These are phyloP conservation scores for Pseudomyrmex flavicornis DNA, from an alignment of 1,140 invertebrate species.

Conservation along the genomic window DNA sequence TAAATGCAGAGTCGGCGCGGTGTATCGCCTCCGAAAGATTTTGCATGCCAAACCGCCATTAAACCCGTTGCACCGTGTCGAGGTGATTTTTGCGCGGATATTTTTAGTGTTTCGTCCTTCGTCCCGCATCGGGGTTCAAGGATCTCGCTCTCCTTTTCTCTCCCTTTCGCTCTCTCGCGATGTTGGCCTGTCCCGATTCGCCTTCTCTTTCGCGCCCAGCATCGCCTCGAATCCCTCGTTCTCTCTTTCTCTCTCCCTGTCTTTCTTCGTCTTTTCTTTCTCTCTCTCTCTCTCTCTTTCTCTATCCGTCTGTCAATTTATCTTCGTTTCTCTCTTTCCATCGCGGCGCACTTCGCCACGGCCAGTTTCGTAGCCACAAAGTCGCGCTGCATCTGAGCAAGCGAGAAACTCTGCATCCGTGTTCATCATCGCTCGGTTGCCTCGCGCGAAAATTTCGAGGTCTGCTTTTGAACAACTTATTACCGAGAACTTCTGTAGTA, in stretches of 20 bases:
- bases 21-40: constrained; percentile 64
- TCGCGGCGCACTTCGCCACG: constrained; percentile 22
- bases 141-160: constrained; percentile 59
- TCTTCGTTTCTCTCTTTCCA: constrained; percentile 53
- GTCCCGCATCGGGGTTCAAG: constrained; percentile 80
- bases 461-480: too few relatives aligned
- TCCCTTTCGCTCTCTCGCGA: constrained; percentile 11
- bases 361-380: constrained; percentile 49
- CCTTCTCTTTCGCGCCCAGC: constrained; percentile 4
- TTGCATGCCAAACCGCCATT: constrained; percentile 77
- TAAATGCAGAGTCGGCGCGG: constrained; percentile 9
- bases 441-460: constrained; percentile 24
- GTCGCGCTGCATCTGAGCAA: constrained; percentile 30
- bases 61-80: constrained; percentile 78
- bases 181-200: not conserved
- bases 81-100: constrained; percentile 79
- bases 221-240: constrained; percentile 24
- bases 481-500: too few relatives aligned
- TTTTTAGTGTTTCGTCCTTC: constrained; percentile 83
- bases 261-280: not conserved
- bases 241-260: constrained; percentile 2
- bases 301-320: constrained; percentile 37
- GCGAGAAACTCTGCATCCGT: constrained; percentile 24
- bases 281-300: constrained; percentile 32
- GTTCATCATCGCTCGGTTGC: not conserved